phyloP scores from a whole-genome alignment of 2,888 invertebrate species.

The Polietes domitor region DNA sequence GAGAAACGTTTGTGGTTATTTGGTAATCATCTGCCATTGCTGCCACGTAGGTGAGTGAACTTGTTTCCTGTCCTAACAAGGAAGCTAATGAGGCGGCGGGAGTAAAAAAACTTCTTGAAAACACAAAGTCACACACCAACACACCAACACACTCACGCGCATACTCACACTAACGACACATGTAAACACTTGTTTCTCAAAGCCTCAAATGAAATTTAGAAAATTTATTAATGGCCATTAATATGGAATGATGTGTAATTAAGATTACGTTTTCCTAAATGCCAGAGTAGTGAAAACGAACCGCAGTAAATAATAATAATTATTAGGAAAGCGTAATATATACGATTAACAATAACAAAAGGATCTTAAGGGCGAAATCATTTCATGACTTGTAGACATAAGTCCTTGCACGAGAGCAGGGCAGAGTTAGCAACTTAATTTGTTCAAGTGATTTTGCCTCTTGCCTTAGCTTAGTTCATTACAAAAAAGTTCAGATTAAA shows the following conservation, averaged over 20 bases:
- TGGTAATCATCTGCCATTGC: slow-evolving; percentile 92
- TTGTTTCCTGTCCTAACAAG: not conserved
- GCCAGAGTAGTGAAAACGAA: not conserved
- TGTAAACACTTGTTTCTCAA: not conserved
- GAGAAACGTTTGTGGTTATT: slow-evolving; percentile 95
- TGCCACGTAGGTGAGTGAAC: slow-evolving; percentile 88
- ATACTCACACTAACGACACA: not conserved
- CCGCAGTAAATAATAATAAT: too few species aligned
- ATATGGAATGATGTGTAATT: slow-evolving; percentile 43
- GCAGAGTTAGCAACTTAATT: too few species aligned
- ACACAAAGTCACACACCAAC: not conserved
- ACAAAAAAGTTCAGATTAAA: too few species aligned
- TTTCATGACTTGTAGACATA: too few species aligned
- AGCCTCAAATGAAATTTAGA: slow-evolving; percentile 21
- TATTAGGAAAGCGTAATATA: too few species aligned
- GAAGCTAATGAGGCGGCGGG: not conserved
- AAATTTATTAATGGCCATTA: slow-evolving; percentile 42
- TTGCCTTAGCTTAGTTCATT: too few species aligned
- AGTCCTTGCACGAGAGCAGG: too few species aligned
- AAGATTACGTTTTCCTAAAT: slow-evolving; percentile 29
- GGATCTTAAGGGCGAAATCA: too few species aligned
- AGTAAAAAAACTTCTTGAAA: not conserved
- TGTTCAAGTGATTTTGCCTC: too few species aligned
- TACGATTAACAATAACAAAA: too few species aligned
- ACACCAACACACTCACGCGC: not conserved